Percentiles rank a stretch among this genome's conserved stretches.
These are phyloP conservation scores for Alectoris magna DNA, from an alignment of 2,797 vertebrate genomes.

Conservation along the genomic window DNA sequence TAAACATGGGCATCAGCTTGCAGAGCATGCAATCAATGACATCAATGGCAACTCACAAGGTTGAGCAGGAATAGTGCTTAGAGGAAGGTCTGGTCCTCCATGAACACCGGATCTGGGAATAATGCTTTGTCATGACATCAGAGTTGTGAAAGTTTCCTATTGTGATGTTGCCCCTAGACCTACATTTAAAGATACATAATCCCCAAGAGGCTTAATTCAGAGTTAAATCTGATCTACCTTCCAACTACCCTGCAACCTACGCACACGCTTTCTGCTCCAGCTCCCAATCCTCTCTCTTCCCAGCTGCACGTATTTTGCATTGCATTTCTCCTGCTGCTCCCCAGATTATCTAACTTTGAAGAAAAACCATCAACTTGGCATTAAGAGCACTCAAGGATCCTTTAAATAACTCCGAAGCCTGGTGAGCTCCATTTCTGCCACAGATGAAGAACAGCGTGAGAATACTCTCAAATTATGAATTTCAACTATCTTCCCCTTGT, in stretches of 20 bases:
- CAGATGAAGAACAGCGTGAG: neutral
- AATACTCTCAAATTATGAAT: neutral
- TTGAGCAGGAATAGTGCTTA: neutral
- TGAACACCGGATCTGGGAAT: neutral
- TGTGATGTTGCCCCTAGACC: neutral
- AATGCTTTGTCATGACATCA: neutral
- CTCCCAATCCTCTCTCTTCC: neutral
- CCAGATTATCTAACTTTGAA: neutral
- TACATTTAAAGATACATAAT: slow-evolving; percentile 35
- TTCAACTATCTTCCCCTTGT: neutral
- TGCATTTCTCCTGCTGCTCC: neutral
- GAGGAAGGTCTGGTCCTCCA: neutral
- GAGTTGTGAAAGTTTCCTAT: neutral
- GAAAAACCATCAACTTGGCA: neutral
- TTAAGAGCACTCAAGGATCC: neutral
- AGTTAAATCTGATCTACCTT: neutral
- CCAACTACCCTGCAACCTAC: neutral
- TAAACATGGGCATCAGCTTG: neutral
- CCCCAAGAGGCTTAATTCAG: slow-evolving; percentile 39
- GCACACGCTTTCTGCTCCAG: neutral
- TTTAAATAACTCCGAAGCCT: neutral
- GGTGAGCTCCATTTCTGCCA: neutral
- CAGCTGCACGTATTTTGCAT: rapidly evolving
- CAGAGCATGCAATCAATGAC: neutral
- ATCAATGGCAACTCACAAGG: neutral